phyloP scores from a whole-genome alignment of 2,888 invertebrate genomes.

The Drosophila vallismaia region DNA sequence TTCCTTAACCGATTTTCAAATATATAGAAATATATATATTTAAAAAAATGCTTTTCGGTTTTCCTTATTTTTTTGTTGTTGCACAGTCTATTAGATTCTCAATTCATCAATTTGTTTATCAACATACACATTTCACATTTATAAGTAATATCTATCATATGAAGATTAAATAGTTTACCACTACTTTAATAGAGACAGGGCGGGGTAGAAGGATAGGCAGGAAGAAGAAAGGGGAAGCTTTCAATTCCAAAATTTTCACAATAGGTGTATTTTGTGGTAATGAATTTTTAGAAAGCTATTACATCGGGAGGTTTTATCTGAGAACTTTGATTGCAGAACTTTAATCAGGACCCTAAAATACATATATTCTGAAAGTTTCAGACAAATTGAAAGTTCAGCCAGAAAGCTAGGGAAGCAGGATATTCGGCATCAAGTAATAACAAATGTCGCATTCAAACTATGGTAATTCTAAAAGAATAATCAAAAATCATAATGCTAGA shows the following conservation, averaged over 20 bases:
- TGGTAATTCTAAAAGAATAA: too few species aligned
- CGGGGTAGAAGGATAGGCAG: background rate
- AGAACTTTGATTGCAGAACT: too few species aligned
- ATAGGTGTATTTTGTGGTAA: too few species aligned
- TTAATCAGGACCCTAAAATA: too few species aligned
- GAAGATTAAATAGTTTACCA: constrained; percentile 40
- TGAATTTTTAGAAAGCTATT: too few species aligned
- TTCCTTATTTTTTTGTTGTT: constrained; percentile 67
- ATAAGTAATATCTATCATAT: constrained; percentile 28
- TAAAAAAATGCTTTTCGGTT: constrained; percentile 56
- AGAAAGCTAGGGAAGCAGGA: constrained; percentile 18
- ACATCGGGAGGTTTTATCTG: too few species aligned
- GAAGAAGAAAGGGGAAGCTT: background rate
- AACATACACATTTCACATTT: constrained; percentile 66
- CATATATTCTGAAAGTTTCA: too few species aligned
- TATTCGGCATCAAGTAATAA: constrained; percentile 20
- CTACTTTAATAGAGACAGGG: constrained; percentile 13
- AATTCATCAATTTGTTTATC: constrained; percentile 77
- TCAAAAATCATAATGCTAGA: constrained; percentile 18
- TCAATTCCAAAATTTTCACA: too few species aligned
- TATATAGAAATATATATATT: constrained; percentile 55
- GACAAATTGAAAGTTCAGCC: too few species aligned
- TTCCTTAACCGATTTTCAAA: constrained; percentile 31
- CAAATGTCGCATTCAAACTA: constrained; percentile 45
- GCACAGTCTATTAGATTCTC: constrained; percentile 79